Base-by-base conservation (phyloP, 2,888 invertebrate genomes). In the Sinotaia quadrata region DNA sequence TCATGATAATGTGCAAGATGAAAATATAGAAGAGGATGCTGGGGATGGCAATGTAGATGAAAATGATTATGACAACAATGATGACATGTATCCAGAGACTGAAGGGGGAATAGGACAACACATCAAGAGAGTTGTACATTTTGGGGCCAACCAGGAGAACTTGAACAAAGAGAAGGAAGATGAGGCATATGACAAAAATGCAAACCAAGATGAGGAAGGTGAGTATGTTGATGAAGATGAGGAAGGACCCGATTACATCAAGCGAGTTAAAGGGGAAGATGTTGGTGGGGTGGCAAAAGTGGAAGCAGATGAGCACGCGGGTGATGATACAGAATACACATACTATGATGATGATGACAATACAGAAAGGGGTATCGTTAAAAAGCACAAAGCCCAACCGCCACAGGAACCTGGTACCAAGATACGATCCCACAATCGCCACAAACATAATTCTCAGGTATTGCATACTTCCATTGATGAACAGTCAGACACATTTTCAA, bases 211-310 rank as follows among this genome's bases (percentile, higher is more conserved):
- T 33, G 34, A 49, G 34, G 44, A 69, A 5, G 52, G 49, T 10
- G 57, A 68, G 18, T 60, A 68, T 29, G 60, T 24, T 21, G 47
- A 59, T 5, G 54, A 79, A 27, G 77, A 79, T 8, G 78, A 76
- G 15, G 59, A 70, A n/a, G 68, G 33, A 2, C 72, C 75, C 10
- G 70, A 71, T 34, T 77, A 72, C 10, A 76, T 78, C 52, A 74
- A 74, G 36, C 73, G 76, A 54, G 73, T 73, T 21, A 78, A 79
- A 71, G 77, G 75, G 56, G 78, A 77, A 62, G 69, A 75, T 34
- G 72, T 74, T 65, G 75, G 66, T 56, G 75, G 67, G 51, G 69
- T 37, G 29, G 47, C 47, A n/a, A 34, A 47, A 33, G 49, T 18
- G 18, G 44, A 44, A n/a, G 58, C 41, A 10, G 54, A 73, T 24